Base-by-base conservation (phyloP, 2,797 vertebrate species). In the Etheostoma perlongum region DNA sequence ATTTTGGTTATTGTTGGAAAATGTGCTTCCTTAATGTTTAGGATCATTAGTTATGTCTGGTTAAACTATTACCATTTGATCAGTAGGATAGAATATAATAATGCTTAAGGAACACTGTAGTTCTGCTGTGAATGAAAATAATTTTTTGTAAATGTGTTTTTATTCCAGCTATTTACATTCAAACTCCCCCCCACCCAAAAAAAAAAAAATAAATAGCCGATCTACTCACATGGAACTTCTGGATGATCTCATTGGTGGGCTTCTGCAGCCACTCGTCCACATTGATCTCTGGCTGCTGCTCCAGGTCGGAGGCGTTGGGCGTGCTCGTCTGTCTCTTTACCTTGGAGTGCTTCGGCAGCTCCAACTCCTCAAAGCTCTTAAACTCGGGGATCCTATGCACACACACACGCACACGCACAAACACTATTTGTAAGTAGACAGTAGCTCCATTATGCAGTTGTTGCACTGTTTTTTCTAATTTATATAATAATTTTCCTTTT, bases 281-380 rank as follows among this genome's bases (percentile, higher is more conserved):
- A 60, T 90, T 93, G 81, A 99, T 93, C 72, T 98, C 97, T 0
- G 97, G 96, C 87, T 97, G 96, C 88, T 97, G 96, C 78, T 97
- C 97, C 78, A 96, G 89, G 72, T 98, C 96, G 0, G 96, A 95
- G 78, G 87, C 94, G 21, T 95, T 96, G 27, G 97, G 94, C 0
- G 97, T 97, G 86, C 98, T 99, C 47, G 91, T 96, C 78, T 99
- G 98, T 65, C 98, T 94, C 92, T 99, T 99, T 81, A 99, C 98
- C 93, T 98, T 99, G 16, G 97, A 99, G 93, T 99, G 97, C 75
- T 98, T 99, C 1, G 98, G 98, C 85, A 98, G 87, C 90, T 98
- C 97, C 83, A 98, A 81, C 79, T 99, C 98, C 86, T 98, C 97
- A 54, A 99, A 98, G 92, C 97, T 97, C 92, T 95, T 97, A 90